Evolutionary conservation across 2,888 invertebrate species (phyloP), one percentile per base, ranked within the genome.

Genomic region (Zygaena filipendulae): DNA sequence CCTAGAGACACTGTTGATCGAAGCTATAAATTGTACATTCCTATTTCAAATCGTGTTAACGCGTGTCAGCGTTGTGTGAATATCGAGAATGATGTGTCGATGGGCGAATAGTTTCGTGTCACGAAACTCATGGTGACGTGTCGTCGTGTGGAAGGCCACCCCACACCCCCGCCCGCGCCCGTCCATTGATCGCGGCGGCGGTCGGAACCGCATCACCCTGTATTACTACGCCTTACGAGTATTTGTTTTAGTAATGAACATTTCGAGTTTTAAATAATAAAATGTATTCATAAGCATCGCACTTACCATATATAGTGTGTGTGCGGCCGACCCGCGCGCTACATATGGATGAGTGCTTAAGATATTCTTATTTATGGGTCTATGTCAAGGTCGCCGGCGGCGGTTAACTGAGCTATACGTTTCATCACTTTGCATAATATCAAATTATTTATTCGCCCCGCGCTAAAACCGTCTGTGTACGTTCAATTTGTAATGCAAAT

Each of bases 201-300:
- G 20, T 28, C 28, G 30, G 38, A 52, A 52, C 43, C 32, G 56
- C 52, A 67, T 45, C 75, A 77, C 48, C 75, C 77, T 79, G 72
- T 75, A 64, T 58, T 72, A 75, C 77, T 75, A 75, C 70, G 67
- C 47, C 54, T 53, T 66, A 71, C 74, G 70, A 66, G 66, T 77
- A 75, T 79, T 79, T 77, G 77, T 79, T 79, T 79, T 79, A 77
- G 79, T 79, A 79, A 79, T 77, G 74, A 77, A 79, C 77, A 71
- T 74, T 68, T 71, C 62, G 63, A 69, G 70, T 77, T 75, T 79
- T 74, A 77, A 77, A 75, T 75, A 75, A 75, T 74, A 77, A 75
- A 77, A 74, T 75, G 59, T 75, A 79, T 79, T 77, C 79, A 79
- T 75, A 79, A 74, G 69, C 66, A n/a, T 67, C 61, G 67, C 68